Percentiles rank a stretch among this genome's conserved stretches.
Conservation (phyloP, 1,140 invertebrate species). For the Tetraneura akinire region DNA sequence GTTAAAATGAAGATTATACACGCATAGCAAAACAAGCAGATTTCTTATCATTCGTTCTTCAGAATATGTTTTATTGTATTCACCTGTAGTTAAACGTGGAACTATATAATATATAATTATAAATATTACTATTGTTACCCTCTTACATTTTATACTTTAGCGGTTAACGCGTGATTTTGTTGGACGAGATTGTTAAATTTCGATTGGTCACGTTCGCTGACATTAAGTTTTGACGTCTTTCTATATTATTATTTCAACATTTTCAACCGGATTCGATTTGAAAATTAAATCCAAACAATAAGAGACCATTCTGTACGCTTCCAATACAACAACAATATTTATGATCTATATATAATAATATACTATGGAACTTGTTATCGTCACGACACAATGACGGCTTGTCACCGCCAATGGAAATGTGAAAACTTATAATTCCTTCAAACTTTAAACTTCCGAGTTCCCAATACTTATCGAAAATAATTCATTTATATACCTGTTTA, state of each 20-base stretch:
- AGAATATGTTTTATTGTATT: neutral
- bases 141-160: constrained; percentile 17
- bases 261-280: neutral
- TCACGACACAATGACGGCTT: too few relatives aligned
- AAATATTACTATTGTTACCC: neutral
- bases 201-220: constrained; percentile 15
- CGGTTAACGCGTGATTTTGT: neutral
- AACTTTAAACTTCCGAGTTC: too few relatives aligned
- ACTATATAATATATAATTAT: neutral
- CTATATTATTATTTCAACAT: neutral
- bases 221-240: neutral
- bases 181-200: neutral
- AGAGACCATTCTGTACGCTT: too few relatives aligned
- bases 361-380: neutral
- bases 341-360: neutral
- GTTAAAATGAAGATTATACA: too few relatives aligned
- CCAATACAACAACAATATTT: too few relatives aligned
- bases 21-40: too few relatives aligned
- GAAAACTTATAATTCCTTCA: too few relatives aligned
- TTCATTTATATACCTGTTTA: too few relatives aligned
- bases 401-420: too few relatives aligned
- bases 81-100: neutral
- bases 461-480: too few relatives aligned
- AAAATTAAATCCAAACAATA: neutral
- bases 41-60: too few relatives aligned